Evolutionary conservation across 2,797 vertebrate genomes (phyloP).

Genomic region (Lithobates pipiens): DNA sequence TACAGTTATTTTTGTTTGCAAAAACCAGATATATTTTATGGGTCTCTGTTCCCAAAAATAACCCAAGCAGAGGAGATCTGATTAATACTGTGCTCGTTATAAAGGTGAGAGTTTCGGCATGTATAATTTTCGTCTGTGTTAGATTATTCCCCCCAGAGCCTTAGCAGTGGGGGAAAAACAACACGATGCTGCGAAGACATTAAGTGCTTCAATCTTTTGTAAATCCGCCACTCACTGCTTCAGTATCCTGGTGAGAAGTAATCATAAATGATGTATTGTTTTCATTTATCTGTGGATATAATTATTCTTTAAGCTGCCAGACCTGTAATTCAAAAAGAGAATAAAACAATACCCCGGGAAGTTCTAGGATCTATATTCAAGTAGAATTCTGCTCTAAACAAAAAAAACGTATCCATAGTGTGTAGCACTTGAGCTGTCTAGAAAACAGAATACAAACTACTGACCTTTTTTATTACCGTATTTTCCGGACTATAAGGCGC

Average conservation of each 20-base stretch:
- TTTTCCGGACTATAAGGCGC: too few species aligned
- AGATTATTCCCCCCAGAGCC: background rate
- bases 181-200: background rate
- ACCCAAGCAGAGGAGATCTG: too few species aligned
- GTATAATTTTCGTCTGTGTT: background rate
- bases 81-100: too few species aligned
- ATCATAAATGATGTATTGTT: constrained; percentile 52
- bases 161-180: background rate
- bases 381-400: too few species aligned
- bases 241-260: constrained; percentile 22
- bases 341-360: background rate
- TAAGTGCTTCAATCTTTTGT: constrained; percentile 4
- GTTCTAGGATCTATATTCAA: too few species aligned
- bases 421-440: too few species aligned
- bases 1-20: too few species aligned
- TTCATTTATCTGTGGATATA: constrained; percentile 42
- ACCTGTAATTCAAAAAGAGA: constrained; percentile 15
- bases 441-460: too few species aligned
- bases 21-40: too few species aligned
- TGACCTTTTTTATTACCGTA: too few species aligned
- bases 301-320: constrained; percentile 20
- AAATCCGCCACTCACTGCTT: constrained; percentile 3
- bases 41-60: too few species aligned
- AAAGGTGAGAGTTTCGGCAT: background rate
- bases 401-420: too few species aligned